Percentiles rank a stretch among this genome's conserved stretches.
These are phyloP conservation scores for Tolmerus cingulatus DNA, from an alignment of 2,888 invertebrate genomes.

Conservation along the genomic window DNA sequence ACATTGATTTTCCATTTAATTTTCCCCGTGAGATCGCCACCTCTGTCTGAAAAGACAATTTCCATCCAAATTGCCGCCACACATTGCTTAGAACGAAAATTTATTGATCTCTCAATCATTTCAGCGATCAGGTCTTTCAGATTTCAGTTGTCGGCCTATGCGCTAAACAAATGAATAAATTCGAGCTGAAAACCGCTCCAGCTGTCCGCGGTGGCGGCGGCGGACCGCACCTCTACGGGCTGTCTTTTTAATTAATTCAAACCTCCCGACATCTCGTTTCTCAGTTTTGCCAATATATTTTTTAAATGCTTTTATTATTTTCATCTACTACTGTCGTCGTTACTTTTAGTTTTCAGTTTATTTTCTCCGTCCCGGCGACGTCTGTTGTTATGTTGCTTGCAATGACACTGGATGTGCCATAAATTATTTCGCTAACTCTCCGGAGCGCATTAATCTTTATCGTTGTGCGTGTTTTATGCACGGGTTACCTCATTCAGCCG, in stretches of 20 bases:
- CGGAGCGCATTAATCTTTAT: not conserved
- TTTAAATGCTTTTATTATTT: not conserved
- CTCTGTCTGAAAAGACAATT: not conserved
- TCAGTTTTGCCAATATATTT: not conserved
- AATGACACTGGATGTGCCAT: slow-evolving; percentile 25
- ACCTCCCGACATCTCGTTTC: not conserved
- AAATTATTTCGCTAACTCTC: slow-evolving; percentile 21
- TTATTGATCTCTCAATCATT: slow-evolving; percentile 27
- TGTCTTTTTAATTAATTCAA: slow-evolving; percentile 25
- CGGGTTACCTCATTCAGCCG: not conserved
- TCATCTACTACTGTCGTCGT: not conserved
- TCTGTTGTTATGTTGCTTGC: not conserved
- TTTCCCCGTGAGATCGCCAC: not conserved
- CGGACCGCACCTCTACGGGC: slow-evolving; percentile 7
- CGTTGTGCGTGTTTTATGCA: not conserved
- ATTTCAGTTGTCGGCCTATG: not conserved
- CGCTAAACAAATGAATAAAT: slow-evolving; percentile 15
- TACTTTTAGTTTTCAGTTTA: no score
- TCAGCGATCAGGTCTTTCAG: not conserved
- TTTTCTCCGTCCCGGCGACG: not conserved
- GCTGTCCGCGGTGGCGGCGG: not conserved
- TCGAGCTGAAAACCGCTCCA: not conserved
- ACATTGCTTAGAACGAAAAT: not conserved
- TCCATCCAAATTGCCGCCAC: not conserved
- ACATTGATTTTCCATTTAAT: not conserved